Evolutionary conservation across 1,140 invertebrate species (phyloP).

Genomic region (Bemisia tabaci): DNA sequence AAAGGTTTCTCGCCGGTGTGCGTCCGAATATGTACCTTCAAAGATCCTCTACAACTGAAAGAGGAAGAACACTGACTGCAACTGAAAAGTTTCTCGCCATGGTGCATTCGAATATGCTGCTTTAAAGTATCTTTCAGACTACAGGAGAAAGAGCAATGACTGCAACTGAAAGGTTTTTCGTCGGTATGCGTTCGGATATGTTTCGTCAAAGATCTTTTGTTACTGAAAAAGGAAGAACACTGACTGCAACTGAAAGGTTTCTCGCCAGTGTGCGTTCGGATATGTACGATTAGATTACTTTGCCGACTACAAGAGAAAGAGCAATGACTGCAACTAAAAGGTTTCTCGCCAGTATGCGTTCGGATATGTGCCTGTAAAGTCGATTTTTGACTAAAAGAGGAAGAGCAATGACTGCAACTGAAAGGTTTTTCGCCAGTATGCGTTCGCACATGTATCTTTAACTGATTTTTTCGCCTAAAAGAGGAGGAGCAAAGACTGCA

Average conservation of each 20-base stretch:
- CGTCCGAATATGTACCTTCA: not conserved
- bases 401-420: not conserved
- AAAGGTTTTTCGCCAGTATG: not conserved
- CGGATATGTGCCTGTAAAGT: not conserved
- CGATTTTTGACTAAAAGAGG: not conserved
- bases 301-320: not conserved
- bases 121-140: not conserved
- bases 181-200: not conserved
- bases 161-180: not conserved
- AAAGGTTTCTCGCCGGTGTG: not conserved
- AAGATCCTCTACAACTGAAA: not conserved
- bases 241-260: not conserved
- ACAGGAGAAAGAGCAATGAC: not conserved
- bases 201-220: not conserved
- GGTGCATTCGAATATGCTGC: not conserved
- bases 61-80: not conserved
- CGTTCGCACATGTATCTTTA: not conserved
- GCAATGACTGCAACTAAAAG: not conserved
- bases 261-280: not conserved
- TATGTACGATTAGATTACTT: not conserved
- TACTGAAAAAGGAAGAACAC: not conserved
- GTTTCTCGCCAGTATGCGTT: not conserved
- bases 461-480: no score
- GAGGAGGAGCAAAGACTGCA: no score
- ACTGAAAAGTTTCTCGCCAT: not conserved